Evolutionary conservation across 2,888 invertebrate species (phyloP).

Genomic region (Agrotis segetum): DNA sequence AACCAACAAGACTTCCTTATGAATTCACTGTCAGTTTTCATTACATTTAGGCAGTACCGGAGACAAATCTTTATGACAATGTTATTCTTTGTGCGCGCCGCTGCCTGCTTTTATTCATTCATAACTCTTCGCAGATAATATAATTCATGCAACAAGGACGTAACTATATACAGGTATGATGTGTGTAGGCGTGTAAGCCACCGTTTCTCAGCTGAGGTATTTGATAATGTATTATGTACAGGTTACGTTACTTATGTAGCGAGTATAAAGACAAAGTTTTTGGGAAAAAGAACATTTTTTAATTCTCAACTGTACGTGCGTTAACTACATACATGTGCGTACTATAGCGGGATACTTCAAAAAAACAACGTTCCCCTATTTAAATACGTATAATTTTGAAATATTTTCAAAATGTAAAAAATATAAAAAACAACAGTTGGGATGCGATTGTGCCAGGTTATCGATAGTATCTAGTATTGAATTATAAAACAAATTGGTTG

Average conservation of each 20-base stretch:
- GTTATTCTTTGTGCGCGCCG: conserved; percentile 73
- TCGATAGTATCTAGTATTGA: too few species aligned
- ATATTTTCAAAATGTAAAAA: too few species aligned
- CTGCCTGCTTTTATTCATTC: conserved; percentile 68
- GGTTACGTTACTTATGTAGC: conserved; percentile 64
- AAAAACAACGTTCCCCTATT: too few species aligned
- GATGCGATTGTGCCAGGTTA: too few species aligned
- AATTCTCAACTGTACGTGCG: conserved; percentile 71
- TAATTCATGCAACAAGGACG: conserved; percentile 53
- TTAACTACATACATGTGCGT: conserved; percentile 71
- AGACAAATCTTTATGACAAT: conserved; percentile 77
- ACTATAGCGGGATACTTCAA: too few species aligned
- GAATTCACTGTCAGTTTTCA: conserved; percentile 82
- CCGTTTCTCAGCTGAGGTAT: conserved; percentile 36
- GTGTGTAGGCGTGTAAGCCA: conserved; percentile 36
- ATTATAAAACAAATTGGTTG: too few species aligned
- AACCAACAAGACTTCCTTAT: conserved; percentile 81
- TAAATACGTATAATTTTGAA: too few species aligned
- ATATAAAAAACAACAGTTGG: too few species aligned
- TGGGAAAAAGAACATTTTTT: conserved; percentile 72
- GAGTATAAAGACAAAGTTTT: conserved; percentile 70
- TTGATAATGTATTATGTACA: conserved; percentile 58
- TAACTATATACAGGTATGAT: conserved; percentile 36
- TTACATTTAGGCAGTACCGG: conserved; percentile 73
- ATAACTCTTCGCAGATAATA: conserved; percentile 69